Evolutionary conservation across 2,113 vertebrate species (phyloP).

Genomic region (Odocoileus hemionus): DNA sequence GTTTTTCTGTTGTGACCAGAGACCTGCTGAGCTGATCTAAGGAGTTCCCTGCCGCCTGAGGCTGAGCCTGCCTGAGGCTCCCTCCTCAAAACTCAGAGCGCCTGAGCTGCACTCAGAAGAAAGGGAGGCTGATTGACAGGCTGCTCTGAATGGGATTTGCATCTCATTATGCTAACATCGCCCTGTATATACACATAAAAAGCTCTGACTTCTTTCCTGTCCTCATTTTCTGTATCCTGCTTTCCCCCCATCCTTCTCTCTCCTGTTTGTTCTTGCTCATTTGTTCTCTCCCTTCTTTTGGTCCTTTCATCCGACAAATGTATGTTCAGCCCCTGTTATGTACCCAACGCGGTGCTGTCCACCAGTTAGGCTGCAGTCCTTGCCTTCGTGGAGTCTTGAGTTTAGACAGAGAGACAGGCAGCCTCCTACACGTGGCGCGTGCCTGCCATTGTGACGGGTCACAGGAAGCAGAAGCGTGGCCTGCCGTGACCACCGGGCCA

Average conservation of each 20-base stretch:
- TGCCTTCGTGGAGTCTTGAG: not conserved
- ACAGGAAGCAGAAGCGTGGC: not conserved
- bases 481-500: rapidly evolving
- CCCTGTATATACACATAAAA: not conserved
- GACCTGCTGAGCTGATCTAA: not conserved
- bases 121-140: not conserved
- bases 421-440: rapidly evolving
- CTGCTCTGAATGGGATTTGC: not conserved
- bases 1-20: not conserved
- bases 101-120: not conserved
- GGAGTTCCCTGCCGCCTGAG: not conserved
- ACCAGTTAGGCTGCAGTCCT: not conserved
- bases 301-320: not conserved
- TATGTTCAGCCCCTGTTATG: not conserved
- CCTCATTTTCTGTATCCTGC: not conserved
- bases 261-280: not conserved
- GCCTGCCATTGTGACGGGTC: rapidly evolving
- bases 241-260: not conserved
- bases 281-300: not conserved
- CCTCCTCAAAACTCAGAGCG: not conserved
- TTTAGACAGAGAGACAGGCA: not conserved
- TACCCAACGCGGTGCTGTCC: not conserved
- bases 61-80: not conserved
- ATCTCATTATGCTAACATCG: not conserved
- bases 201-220: not conserved